Evolutionary conservation across 2,113 vertebrate genomes (phyloP).

Genomic region (Neogale vison): DNA sequence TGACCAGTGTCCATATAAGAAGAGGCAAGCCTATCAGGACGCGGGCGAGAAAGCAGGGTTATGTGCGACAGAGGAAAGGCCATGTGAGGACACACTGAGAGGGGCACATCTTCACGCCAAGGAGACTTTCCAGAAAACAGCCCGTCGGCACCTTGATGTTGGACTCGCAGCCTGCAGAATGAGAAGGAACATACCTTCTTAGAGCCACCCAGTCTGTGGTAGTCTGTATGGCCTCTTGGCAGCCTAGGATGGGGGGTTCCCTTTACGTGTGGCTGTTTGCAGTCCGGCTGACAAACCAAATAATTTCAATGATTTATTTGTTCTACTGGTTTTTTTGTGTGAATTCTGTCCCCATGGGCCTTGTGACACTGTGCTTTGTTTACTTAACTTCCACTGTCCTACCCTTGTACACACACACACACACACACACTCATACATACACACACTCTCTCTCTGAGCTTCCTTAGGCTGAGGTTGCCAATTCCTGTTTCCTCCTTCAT

Average conservation of each 20-base stretch:
- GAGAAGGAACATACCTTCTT: neutral
- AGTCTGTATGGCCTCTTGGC: neutral
- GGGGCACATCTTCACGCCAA: neutral
- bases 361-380: neutral
- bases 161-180: neutral
- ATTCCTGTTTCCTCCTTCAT: neutral
- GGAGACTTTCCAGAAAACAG: neutral
- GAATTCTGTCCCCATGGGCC: neutral
- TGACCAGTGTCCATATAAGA: neutral
- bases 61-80: neutral
- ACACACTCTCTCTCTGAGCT: neutral
- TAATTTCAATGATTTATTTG: neutral
- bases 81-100: neutral
- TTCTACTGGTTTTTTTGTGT: neutral
- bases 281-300: neutral
- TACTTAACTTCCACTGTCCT: neutral
- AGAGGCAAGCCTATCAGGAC: neutral
- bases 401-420: accelerated
- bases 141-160: neutral
- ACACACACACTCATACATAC: no score
- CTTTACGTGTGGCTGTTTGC: neutral
- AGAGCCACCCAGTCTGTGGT: neutral
- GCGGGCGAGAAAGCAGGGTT: neutral
- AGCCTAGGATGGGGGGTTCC: neutral
- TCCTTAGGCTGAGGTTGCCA: neutral